Evolutionary conservation across 2,888 invertebrate genomes (phyloP), one percentile per base, ranked within the genome.

Genomic region (Tillus elongatus): DNA sequence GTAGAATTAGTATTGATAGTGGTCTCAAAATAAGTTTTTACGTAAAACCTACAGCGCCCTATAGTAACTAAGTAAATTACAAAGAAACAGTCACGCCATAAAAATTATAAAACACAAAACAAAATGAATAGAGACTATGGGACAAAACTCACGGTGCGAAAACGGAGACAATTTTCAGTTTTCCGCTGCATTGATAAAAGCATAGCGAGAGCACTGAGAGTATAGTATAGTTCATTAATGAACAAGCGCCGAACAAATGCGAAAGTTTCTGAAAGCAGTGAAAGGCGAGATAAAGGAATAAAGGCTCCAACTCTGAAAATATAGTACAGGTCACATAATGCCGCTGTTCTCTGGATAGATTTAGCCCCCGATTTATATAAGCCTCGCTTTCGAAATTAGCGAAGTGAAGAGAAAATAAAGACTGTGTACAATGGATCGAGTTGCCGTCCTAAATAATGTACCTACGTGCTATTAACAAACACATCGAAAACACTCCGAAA

Each of bases 241-340:
- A 62, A 64, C 61, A 63, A 60, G 56, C 51, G 57, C 54, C 56
- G 60, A 63, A 64, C 63, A 62, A 63, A 62, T 55, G 58, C 56
- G 58, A 58, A 58, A 58, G 56, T 56, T 58, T 51, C 57, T 59
- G 57, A 58, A 60, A 57, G 58, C 54, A 52, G 52, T 63, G 63
- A 64, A 64, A 63, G 60, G 61, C 61, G 57, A 64, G 63, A 64
- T 64, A 64, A 64, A 64, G 63, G 63, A 61, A 64, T 61, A 61
- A 64, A 63, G 58, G 60, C 60, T 48, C 47, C 47, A 50, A 51
- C 47, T 46, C 54, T 56, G 56, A 56, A 60, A 58, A 60, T 57
- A 60, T 57, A 59, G 52, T 57, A 57, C 58, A 58, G 54, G 54
- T 54, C 57, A 53, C 54, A 58, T 56, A 58, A 57, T 56, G 41